Conservation (phyloP, 2,113 vertebrate species). For the Geothlypis trichas region DNA sequence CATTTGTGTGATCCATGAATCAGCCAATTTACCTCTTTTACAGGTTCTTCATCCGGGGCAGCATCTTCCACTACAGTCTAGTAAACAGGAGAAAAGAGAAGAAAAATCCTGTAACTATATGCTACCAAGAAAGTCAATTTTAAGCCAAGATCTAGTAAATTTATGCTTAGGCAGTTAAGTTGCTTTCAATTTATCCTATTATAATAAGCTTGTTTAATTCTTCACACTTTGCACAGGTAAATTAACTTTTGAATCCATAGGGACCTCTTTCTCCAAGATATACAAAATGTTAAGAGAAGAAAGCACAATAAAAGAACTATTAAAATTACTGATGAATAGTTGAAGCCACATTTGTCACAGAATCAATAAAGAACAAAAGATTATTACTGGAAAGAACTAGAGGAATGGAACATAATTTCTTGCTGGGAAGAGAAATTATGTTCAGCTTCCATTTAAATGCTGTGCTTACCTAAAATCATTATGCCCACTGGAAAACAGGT, state of each 20-base stretch:
- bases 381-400: not conserved
- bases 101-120: not conserved
- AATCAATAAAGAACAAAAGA: not conserved
- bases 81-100: not conserved
- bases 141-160: not conserved
- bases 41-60: slow-evolving; percentile 43
- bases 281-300: not conserved
- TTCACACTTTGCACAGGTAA: not conserved
- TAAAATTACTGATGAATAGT: not conserved
- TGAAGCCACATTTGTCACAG: not conserved
- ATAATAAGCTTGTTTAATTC: not conserved
- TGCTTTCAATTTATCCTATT: not conserved
- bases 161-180: not conserved
- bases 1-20: not conserved
- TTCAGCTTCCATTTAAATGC: not conserved
- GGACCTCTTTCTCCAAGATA: not conserved
- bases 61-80: slow-evolving; percentile 70
- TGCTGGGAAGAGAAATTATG: not conserved
- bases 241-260: not conserved
- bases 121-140: not conserved
- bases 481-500: not conserved
- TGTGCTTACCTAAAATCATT: not conserved
- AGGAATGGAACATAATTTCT: not conserved
- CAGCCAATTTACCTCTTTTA: slow-evolving; percentile 45
- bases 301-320: not conserved